Evolutionary conservation across 2,797 vertebrate genomes (phyloP), one percentile per base, ranked within the genome.

Genomic region (Tragopan temminckii): DNA sequence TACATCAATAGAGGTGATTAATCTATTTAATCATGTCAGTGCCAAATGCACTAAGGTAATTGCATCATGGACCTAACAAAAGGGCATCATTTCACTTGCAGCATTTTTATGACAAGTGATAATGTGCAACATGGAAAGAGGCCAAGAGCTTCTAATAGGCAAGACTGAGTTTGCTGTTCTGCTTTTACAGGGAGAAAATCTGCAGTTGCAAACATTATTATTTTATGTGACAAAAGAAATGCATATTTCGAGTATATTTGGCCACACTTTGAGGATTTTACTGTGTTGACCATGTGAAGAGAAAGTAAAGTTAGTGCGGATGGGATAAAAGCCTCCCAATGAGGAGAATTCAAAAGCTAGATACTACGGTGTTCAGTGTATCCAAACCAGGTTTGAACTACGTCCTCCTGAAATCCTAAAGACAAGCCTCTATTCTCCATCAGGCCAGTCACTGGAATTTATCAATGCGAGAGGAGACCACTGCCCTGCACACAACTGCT

Each of bases 31-130:
- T 66, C 46, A 58, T 67, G 40, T 90, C 85, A 76, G 57, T 90
- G 63, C 77, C 94, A 88, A 95, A 84, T 57, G 79, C 88, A 50
- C 63, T 86, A 63, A 93, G 77, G 85, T 93, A 95, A 93, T 94
- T 89, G 63, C 63, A 89, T 70, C 59, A n/a, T 31, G 48, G 77
- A 59, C 74, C 57, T 88, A 74, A 88, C 43, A 79, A 92, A 81
- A 89, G 55, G 63, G 57, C 40, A 88, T 91, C n/a, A 76, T 81
- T 94, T 86, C 72, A 83, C 77, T 77, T 70, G 38, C 74, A 91
- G 43, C 13, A 8, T 69, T 92, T 94, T 91, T 81, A 89, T 88
- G 82, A 81, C 80, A 89, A 91, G 89, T 63, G 93, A 86, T 88
- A 94, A 96, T 88, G 88, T 91, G 85, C 52, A 87, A 86, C 64